These are phyloP conservation scores for Lanius ludovicianus DNA, from an alignment of 2,113 vertebrate species.

Conservation along the genomic window DNA sequence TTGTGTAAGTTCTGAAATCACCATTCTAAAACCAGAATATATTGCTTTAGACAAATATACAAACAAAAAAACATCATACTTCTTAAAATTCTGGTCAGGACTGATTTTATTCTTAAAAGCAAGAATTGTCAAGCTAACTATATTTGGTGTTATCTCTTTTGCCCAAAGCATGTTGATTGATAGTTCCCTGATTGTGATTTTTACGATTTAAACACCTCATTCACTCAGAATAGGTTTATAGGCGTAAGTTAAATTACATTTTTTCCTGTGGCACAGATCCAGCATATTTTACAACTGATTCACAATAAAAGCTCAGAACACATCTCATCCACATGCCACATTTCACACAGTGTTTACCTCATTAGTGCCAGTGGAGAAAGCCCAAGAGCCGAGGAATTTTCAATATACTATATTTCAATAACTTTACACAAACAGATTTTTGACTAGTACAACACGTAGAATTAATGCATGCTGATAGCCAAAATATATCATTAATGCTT, in stretches of 20 bases:
- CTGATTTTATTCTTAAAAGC: neutral
- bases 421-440: slow-evolving; percentile 10
- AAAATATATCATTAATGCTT: neutral
- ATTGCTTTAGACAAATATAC: neutral
- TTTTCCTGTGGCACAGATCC: slow-evolving; percentile 35
- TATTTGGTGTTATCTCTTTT: neutral
- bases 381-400: slow-evolving; percentile 7
- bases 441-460: neutral
- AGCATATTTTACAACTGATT: slow-evolving; percentile 55
- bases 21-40: neutral
- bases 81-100: slow-evolving; percentile 4
- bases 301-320: slow-evolving; percentile 44
- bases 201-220: slow-evolving; percentile 53
- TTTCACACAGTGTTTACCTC: slow-evolving; percentile 58
- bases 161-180: slow-evolving; percentile 38
- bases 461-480: neutral
- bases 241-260: slow-evolving; percentile 52
- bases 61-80: neutral
- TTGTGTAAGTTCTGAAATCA: neutral
- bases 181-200: slow-evolving; percentile 33
- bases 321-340: slow-evolving; percentile 17
- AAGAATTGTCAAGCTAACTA: neutral
- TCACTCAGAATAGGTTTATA: slow-evolving; percentile 32
- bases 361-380: slow-evolving; percentile 38
- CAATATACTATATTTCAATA: slow-evolving; percentile 20